Evolutionary conservation across 2,113 vertebrate species (phyloP).

Genomic region (Centropus unirufus): DNA sequence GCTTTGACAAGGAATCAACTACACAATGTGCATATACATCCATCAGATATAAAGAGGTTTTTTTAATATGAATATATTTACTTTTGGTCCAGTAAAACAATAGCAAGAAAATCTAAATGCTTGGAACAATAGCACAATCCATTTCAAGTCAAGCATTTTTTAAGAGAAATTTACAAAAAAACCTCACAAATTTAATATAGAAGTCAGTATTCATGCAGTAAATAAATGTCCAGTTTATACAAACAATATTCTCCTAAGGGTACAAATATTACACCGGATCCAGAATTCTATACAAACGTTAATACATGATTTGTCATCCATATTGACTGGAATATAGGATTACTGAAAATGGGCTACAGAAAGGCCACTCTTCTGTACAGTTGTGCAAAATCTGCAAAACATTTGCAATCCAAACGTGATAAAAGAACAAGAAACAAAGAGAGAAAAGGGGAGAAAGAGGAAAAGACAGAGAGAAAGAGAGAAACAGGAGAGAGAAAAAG

Average conservation of each 20-base stretch:
- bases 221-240: constrained; percentile 80
- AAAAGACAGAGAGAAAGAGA: background rate
- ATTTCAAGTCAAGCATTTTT: constrained; percentile 78
- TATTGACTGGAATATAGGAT: constrained; percentile 70
- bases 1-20: constrained; percentile 69
- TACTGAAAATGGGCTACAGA: constrained; percentile 78
- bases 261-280: constrained; percentile 81
- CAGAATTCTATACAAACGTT: constrained; percentile 78
- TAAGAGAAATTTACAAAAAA: constrained; percentile 82
- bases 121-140: constrained; percentile 78
- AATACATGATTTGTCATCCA: constrained; percentile 75
- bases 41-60: constrained; percentile 73
- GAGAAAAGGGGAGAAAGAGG: background rate
- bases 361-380: constrained; percentile 85
- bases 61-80: constrained; percentile 76
- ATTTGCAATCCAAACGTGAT: constrained; percentile 66
- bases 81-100: constrained; percentile 83
- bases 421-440: background rate
- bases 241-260: constrained; percentile 78
- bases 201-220: constrained; percentile 84
- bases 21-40: constrained; percentile 71
- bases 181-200: constrained; percentile 81
- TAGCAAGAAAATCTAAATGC: constrained; percentile 76
- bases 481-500: background rate
- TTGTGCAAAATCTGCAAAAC: constrained; percentile 85